Evolutionary conservation across 2,888 invertebrate species (phyloP), one percentile per base, ranked within the genome.

Genomic region (Cataglyphis albicans): DNA sequence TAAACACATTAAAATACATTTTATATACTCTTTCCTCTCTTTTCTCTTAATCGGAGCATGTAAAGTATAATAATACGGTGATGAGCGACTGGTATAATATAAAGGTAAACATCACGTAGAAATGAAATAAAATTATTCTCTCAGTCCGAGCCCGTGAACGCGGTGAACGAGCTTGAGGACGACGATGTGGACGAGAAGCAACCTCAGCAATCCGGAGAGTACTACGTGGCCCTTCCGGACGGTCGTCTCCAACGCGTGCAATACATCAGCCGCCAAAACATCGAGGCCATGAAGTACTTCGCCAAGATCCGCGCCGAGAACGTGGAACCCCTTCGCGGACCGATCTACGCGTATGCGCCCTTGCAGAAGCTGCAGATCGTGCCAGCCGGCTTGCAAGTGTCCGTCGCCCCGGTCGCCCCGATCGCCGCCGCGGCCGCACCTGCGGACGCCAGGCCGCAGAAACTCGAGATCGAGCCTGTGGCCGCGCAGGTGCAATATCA

Each of bases 161-260:
- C 93, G 1, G 92, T 92, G 10, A 93, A 93, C 91, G 94, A 94
- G 86, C 88, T 94, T 55, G 92, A 93, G 2, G 93, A 93, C 48
- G 92, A 93, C 18, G 91, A 93, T 75, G 92, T 92, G 44, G 81
- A 86, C 18, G 92, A 92, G 55, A 64, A 83, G 61, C 85, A 91
- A 74, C 92, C 91, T 1, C 92, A 92, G 70, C 92, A 94, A 68
- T 84, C 91, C 29, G 96, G 96, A 7, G 95, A 96, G 41, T 97
- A 97, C 93, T 97, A 96, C 92, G 95, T 97, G 9, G 95, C 97
- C 57, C 95, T 97, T 85, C 97, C 97, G 2, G 95, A 95, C 84
- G 96, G 96, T 3, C 95, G 96, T 86, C 95, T 97, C 2, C 97
- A 97, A 90, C 95, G 96, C 82, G 96, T 97, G 18, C 95, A 95